Percentiles rank a stretch among this genome's conserved stretches.
Evolutionary conservation across 2,888 invertebrate species (phyloP).

Genomic region (Strigamia transsilvanica): DNA sequence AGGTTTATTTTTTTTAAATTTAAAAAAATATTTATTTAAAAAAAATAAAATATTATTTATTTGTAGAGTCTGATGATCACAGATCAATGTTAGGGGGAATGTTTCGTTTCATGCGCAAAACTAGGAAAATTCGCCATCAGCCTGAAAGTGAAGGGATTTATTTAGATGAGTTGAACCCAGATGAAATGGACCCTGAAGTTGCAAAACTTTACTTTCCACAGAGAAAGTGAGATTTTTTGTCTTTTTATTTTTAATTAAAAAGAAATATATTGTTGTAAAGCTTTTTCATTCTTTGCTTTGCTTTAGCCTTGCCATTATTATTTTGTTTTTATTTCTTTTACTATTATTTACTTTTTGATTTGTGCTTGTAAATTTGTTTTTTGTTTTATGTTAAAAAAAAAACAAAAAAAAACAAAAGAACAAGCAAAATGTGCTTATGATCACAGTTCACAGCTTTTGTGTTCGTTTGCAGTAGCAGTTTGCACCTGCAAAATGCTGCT

Average conservation of each 20-base stretch:
- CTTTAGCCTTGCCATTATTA: not conserved
- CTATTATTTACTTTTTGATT: not conserved
- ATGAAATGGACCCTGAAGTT: slow-evolving; percentile 90
- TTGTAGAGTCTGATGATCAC: slow-evolving; percentile 64
- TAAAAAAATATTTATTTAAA: not conserved
- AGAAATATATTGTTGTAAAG: not conserved
- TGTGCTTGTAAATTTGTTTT: not conserved
- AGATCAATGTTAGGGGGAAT: slow-evolving; percentile 86
- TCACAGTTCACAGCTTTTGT: slow-evolving; percentile 44
- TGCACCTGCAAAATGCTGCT: slow-evolving; percentile 51
- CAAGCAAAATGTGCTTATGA: not conserved
- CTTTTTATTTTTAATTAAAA: not conserved
- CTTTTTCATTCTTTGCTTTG: slow-evolving; percentile 26
- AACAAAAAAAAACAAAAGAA: not conserved
- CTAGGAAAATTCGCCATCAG: slow-evolving; percentile 64
- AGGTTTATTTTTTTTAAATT: slow-evolving; percentile 57
- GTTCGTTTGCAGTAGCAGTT: slow-evolving; percentile 55
- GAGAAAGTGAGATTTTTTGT: slow-evolving; percentile 54
- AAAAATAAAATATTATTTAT: not conserved
- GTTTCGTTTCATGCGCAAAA: slow-evolving; percentile 90
- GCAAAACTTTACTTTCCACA: slow-evolving; percentile 84
- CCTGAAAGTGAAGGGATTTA: slow-evolving; percentile 83
- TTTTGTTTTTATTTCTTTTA: not conserved
- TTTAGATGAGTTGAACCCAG: slow-evolving; percentile 87
- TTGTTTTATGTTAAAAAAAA: not conserved